A percentile compares a stretch with the other conserved stretches of the same genome.
phyloP scores from a whole-genome alignment of 2,888 invertebrate genomes.

The Digitonthophagus gazella region DNA sequence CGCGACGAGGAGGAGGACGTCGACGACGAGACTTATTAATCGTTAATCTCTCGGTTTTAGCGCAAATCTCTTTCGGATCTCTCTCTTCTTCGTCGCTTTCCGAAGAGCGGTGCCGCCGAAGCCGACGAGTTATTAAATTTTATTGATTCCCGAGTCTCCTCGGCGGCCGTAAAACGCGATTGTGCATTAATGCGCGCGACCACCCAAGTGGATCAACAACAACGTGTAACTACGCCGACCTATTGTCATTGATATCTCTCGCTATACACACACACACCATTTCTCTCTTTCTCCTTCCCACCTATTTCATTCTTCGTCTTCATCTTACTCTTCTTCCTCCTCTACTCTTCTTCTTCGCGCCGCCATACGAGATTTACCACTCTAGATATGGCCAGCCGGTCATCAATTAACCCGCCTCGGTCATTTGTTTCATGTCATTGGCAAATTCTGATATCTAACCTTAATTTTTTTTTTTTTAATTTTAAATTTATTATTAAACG shows the following conservation, averaged over 20 bases:
- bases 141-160: not conserved
- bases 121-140: not conserved
- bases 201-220: conserved; percentile 16
- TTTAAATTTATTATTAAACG: too few relatives aligned
- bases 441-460: conserved; percentile 43
- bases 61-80: not conserved
- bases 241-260: conserved; percentile 13
- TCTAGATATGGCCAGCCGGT: conserved; percentile 48
- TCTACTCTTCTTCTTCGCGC: conserved; percentile 6
- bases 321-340: not conserved
- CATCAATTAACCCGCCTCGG: conserved; percentile 48
- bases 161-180: not conserved
- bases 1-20: not conserved
- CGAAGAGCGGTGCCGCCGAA: too few relatives aligned
- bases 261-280: not conserved
- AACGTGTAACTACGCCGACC: conserved; percentile 6
- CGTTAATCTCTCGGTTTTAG: not conserved
- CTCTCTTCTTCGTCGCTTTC: too few relatives aligned
- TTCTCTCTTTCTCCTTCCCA: not conserved
- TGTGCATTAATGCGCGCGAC: conserved; percentile 1
- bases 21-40: not conserved
- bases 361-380: conserved; percentile 43
- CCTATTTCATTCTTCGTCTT: not conserved
- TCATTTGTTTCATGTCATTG: conserved; percentile 49
- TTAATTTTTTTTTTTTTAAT: too few relatives aligned